Evolutionary conservation across 2,888 invertebrate species (phyloP).

Genomic region (Acrobasis repandana): DNA sequence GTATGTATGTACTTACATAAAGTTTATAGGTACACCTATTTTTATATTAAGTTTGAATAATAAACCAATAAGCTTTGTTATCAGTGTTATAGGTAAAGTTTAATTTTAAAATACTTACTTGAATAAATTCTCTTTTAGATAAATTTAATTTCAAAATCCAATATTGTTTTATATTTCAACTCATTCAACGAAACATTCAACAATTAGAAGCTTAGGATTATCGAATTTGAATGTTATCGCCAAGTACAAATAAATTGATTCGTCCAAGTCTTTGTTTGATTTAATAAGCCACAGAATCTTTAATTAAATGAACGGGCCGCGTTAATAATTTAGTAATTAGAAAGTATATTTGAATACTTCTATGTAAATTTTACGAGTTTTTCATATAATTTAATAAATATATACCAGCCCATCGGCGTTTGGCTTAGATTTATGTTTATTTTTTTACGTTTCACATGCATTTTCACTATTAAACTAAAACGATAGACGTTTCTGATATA

Average conservation of each 20-base stretch:
- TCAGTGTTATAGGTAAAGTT: neutral
- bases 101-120: neutral
- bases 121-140: too few species aligned
- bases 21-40: too few species aligned
- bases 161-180: neutral
- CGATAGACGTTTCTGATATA: neutral
- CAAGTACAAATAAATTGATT: neutral
- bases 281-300: neutral
- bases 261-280: neutral
- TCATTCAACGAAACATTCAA: neutral
- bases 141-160: neutral
- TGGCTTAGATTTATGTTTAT: neutral
- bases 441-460: too few species aligned
- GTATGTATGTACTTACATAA: too few species aligned
- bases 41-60: too few species aligned
- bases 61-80: too few species aligned
- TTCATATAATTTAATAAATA: neutral
- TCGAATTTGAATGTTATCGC: neutral
- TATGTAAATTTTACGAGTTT: neutral
- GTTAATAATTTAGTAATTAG: conserved; percentile 17
- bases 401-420: neutral
- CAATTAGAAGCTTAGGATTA: neutral
- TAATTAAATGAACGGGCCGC: conserved; percentile 1
- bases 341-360: conserved; percentile 18
- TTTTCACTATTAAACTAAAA: too few species aligned